These are phyloP conservation scores for Corella eumyota DNA, from an alignment of 23 tunicate species.

Conservation along the genomic window DNA sequence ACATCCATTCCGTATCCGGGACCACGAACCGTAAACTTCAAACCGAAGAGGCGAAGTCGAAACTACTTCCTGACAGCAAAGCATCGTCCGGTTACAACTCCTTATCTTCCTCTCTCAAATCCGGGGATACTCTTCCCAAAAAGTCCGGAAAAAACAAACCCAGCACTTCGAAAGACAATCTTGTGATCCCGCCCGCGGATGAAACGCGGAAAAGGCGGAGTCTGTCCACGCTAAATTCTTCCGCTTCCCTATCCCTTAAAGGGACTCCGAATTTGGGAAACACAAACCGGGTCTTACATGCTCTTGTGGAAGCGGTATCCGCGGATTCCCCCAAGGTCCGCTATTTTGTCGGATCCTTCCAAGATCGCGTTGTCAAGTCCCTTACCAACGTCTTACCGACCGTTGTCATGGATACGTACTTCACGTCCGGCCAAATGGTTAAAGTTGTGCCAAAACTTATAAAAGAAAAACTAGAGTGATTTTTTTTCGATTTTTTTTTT, in stretches of 20 bases:
- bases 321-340: constrained; percentile 71
- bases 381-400: constrained; percentile 53
- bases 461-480: constrained; percentile 70
- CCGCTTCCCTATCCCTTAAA: constrained; percentile 42
- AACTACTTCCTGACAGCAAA: too few relatives aligned
- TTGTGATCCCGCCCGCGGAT: too few relatives aligned
- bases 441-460: constrained; percentile 75
- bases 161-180: too few relatives aligned
- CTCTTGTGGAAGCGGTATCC: constrained; percentile 82
- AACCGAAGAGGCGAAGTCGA: neutral
- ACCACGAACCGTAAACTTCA: neutral
- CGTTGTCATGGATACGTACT: constrained; percentile 76
- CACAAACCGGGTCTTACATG: constrained; percentile 76
- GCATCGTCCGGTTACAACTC: neutral
- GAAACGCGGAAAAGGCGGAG: too few relatives aligned
- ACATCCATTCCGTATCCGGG: constrained; percentile 47
- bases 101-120: constrained; percentile 28
- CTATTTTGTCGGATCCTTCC: constrained; percentile 78
- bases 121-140: too few relatives aligned
- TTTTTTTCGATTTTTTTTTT: neutral
- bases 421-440: constrained; percentile 68
- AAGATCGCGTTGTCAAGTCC: constrained; percentile 59
- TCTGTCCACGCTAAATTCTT: neutral
- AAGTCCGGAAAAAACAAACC: too few relatives aligned
- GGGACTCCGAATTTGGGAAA: constrained; percentile 36